These are phyloP conservation scores for Lichenostomus cassidix DNA, from an alignment of 2,113 vertebrate genomes.

Conservation along the genomic window DNA sequence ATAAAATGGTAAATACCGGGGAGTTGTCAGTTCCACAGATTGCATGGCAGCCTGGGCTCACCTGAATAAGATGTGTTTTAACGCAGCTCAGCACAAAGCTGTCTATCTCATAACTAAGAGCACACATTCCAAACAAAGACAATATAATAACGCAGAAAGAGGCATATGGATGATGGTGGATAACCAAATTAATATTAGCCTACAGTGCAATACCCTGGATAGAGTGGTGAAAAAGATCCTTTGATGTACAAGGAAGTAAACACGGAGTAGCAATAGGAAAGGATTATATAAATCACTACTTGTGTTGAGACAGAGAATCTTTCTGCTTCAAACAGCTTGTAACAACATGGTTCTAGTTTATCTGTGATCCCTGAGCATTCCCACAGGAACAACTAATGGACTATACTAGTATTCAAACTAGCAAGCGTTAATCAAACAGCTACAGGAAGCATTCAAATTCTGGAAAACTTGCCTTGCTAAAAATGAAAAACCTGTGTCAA, in stretches of 20 bases:
- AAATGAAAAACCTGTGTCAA: background rate
- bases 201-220: background rate
- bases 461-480: background rate
- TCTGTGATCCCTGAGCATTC: background rate
- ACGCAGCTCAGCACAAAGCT: conserved; percentile 45
- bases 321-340: background rate
- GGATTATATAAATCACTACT: background rate
- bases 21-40: conserved; percentile 52
- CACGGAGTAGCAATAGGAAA: background rate
- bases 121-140: conserved; percentile 31
- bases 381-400: background rate
- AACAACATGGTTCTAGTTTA: background rate
- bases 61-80: conserved; percentile 56
- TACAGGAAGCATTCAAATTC: background rate
- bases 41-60: conserved; percentile 16
- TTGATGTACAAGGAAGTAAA: background rate
- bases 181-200: conserved; percentile 42
- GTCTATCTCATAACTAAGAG: conserved; percentile 35
- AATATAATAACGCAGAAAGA: background rate
- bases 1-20: conserved; percentile 46
- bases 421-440: background rate
- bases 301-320: background rate
- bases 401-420: background rate
- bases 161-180: background rate
- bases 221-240: background rate